Conservation (phyloP, 2,888 invertebrate species). For the Villa cingulata region DNA sequence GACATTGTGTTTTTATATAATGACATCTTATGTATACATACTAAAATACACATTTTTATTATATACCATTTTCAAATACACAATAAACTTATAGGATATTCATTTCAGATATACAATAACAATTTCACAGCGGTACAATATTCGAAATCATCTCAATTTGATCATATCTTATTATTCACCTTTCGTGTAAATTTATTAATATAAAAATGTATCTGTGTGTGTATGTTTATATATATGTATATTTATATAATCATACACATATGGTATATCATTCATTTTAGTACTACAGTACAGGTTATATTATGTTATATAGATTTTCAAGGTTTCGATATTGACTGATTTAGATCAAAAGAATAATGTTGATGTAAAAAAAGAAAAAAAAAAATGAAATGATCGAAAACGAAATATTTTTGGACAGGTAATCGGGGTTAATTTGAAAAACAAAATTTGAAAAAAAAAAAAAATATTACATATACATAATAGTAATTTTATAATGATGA, state of each 20-base stretch:
- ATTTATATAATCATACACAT: conserved; percentile 1
- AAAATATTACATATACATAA: neutral
- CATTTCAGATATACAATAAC: too few species aligned
- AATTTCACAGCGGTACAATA: too few species aligned
- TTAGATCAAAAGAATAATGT: too few species aligned
- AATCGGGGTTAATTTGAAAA: neutral
- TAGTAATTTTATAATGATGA: too few species aligned
- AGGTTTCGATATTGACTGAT: neutral
- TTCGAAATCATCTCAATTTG: neutral
- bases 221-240: too few species aligned
- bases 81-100: too few species aligned
- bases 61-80: too few species aligned
- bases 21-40: neutral
- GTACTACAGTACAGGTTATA: conserved; percentile 4
- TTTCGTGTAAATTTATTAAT: too few species aligned
- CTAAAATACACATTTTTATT: too few species aligned
- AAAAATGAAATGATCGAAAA: neutral
- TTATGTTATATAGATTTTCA: conserved; percentile 2
- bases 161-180: too few species aligned
- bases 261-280: conserved; percentile 1
- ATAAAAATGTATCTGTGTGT: too few species aligned
- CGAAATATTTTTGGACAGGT: neutral
- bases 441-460: neutral
- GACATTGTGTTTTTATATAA: neutral
- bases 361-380: neutral